Base-by-base conservation (phyloP, 2,888 invertebrate species). In the Hipparchia semele region DNA sequence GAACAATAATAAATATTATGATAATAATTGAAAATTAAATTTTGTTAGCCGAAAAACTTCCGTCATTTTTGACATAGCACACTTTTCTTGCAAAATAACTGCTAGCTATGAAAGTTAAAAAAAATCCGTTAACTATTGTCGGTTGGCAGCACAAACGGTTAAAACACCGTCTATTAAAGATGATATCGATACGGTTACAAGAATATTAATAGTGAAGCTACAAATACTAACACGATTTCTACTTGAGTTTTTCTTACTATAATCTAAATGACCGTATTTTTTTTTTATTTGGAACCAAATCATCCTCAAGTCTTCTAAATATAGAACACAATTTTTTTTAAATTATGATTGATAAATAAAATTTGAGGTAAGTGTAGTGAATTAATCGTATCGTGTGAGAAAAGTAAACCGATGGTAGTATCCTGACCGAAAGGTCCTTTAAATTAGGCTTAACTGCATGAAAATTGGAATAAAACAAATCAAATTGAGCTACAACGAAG, bases 71-170 rank as follows among this genome's bases (percentile, higher is more conserved):
- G 49, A 49, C 49, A 6, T 49, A 7, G 49, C 6, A 49, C 49
- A 10, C 33, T 45, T 45, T 61, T 71, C 59, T 53, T 53, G 13
- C 13, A 12, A 74, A 70, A 61, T 71, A 76, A 75, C 75, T 75
- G 76, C 72, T 75, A 75, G 76, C 72, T 75, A 75, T 73, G 23
- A 70, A 68, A 69, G 68, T 66, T 68, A 76, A 77, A 79, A 78
- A 76, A 64, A 64, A 53, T 71, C 77, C 78, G 79, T 79, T 79
- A 79, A 53, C 23, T 58, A 66, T 53, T 78, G 78, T 75, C 76
- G 80, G 70, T 80, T 77, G 76, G 77, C 68, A 62, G 79, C 70
- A 71, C 77, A 73, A 74, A 76, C 87, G 86, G 86, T 89, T 86
- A 76, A 23, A 74, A 73, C 56, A 73, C 71, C 62, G 73, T 13